These are phyloP conservation scores for Sinocyclocheilus anshuiensis DNA, from an alignment of 2,113 vertebrate species.

Conservation along the genomic window DNA sequence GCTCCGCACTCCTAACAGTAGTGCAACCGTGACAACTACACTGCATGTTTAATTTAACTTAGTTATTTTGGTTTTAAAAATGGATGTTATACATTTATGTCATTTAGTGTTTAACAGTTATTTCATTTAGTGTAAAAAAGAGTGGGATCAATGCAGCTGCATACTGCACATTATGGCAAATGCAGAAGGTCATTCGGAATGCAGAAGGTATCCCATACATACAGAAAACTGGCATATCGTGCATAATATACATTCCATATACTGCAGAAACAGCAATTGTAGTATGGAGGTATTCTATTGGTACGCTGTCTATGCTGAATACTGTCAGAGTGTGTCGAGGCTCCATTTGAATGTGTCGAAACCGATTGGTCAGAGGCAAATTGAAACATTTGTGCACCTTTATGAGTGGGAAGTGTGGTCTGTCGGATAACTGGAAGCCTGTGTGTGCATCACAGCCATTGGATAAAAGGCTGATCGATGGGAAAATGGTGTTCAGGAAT, in stretches of 20 bases:
- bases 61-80: not conserved
- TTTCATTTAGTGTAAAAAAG: too few species aligned
- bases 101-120: not conserved
- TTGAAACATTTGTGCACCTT: not conserved
- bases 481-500: not conserved
- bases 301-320: not conserved
- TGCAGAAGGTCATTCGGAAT: not conserved
- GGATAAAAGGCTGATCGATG: conserved; percentile 5
- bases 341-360: not conserved
- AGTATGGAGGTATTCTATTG: not conserved
- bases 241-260: not conserved
- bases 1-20: too few species aligned
- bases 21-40: not conserved
- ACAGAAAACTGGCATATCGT: not conserved
- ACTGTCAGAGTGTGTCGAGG: not conserved
- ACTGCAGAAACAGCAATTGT: not conserved
- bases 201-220: not conserved
- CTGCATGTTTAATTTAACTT: not conserved
- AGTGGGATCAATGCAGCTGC: not conserved
- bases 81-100: not conserved
- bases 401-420: not conserved
- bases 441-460: not conserved
- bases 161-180: not conserved
- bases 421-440: not conserved
- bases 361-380: not conserved